Base-by-base conservation (phyloP, 2,113 vertebrate species). In the Mionectes macconnelli region DNA sequence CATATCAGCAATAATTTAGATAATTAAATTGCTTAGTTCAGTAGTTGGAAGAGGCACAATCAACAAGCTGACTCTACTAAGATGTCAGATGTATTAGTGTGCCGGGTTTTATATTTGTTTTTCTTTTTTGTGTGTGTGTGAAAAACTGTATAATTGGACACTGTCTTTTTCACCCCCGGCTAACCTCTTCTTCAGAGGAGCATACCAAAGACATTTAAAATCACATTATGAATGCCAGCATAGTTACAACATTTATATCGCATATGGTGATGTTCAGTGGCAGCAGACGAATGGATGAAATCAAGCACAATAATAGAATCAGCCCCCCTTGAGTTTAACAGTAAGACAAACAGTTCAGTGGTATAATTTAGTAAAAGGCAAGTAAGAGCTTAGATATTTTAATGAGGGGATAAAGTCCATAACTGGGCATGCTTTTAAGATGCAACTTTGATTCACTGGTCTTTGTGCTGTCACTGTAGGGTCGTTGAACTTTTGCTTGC, bases 1-100 rank as follows among this genome's bases (percentile, higher is more conserved):
- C 96, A 60, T 93, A 96, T 93, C 86, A 96, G 86, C 83, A 94
- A 87, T 94, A 93, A 96, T 89, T 95, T 82, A 92, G 94, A 89
- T 95, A 96, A 96, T 96, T 97, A 96, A 96, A 96, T 95, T 92
- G 73, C 96, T 95, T 93, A 90, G 80, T 95, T 90, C 94, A 92
- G 76, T 90, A 84, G 73, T 89, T 96, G 89, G 69, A 84, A 92
- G 66, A 93, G 44, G 39, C 73, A 76, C 1, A 9, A 94, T 78
- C 90, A 96, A 87, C 84, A 96, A 88, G 83, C 80, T 84, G 87
- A 94, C 88, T 95, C 68, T 78, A 73, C 87, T 62, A 75, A 77
- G 83, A 86, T 87, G 74, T 94, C 80, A 93, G 89, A 87, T 90
- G 30, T 95, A 84, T 94, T 90, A 84, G 42, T 81, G 69, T 86